Evolutionary conservation across 2,797 vertebrate genomes (phyloP), one percentile per base, ranked within the genome.

Genomic region (Chelon auratus): DNA sequence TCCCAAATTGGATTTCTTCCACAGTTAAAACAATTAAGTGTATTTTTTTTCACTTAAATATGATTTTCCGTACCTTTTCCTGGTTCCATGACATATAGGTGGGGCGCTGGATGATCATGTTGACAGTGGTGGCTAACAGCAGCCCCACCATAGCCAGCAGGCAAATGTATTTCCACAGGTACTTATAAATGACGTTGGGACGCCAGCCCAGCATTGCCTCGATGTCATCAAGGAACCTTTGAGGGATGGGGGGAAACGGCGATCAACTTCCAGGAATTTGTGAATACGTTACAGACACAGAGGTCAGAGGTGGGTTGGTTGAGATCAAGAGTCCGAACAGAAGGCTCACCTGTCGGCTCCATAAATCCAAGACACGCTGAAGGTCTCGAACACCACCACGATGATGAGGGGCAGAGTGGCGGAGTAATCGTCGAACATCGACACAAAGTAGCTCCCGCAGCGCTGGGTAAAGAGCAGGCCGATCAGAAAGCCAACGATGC

Each of bases 381-480:
- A 36, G 17, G 93, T 95, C 86, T 97, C 95, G 36, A 95, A 94
- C 5, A 94, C 85, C 54, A 96, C 87, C 17, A 97, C 93, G 1
- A 95, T 90, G 68, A 94, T 95, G 68, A 96, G 91, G 0, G 96
- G 95, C 72, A 96, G 81, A 0, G 94, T 91, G 8, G 93, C 93
- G 0, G 96, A 96, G 85, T 95, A 96, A 60, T 96, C 94, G 15
- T 92, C 95, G 1, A 97, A 95, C 95, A 95, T 95, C 14, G 66
- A 43, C 37, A 95, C 93, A 74, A 95, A 96, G 86, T 97, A 96
- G 92, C 93, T 93, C 50, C 96, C 96, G n/a, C 94, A 93, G 24
- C 94, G 93, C 69, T 93, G 94, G 8, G 91, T 93, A 80, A 97
- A 96, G 67, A 95, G 9, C 20, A 97, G 87, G 59, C 96, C 96